Percentiles rank a stretch among this genome's conserved stretches.
Conservation (phyloP, 2,113 vertebrate species). For the Sander lucioperca region DNA sequence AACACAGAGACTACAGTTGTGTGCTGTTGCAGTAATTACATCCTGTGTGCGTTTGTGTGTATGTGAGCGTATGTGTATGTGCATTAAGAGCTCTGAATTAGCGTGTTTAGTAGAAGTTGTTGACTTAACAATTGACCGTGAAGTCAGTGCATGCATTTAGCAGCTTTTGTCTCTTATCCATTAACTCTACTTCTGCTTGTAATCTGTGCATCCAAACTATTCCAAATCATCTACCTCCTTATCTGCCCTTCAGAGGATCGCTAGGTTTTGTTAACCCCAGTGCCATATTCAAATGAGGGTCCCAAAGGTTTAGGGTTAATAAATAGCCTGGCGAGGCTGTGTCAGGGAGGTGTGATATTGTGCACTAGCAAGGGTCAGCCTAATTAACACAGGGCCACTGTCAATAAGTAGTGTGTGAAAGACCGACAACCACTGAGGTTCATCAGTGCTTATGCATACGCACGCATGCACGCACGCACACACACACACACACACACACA, state of each 20-base stretch:
- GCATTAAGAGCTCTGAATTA: constrained; percentile 57
- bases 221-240: constrained; percentile 47
- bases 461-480: neutral
- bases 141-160: constrained; percentile 44
- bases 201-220: constrained; percentile 37
- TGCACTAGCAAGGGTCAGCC: constrained; percentile 65
- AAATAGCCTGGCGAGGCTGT: constrained; percentile 58
- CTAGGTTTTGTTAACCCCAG: constrained; percentile 26
- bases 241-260: constrained; percentile 30
- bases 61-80: constrained; percentile 7
- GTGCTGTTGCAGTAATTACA: constrained; percentile 58
- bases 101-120: constrained; percentile 65
- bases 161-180: constrained; percentile 27
- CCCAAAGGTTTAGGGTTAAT: constrained; percentile 69
- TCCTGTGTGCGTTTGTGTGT: constrained; percentile 51
- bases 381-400: constrained; percentile 73
- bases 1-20: constrained; percentile 41
- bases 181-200: constrained; percentile 24
- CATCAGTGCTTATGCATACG: constrained; percentile 49
- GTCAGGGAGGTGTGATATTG: constrained; percentile 64
- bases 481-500: too few relatives aligned
- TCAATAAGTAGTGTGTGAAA: constrained; percentile 76
- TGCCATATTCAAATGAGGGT: constrained; percentile 58
- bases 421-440: constrained; percentile 41
- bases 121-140: constrained; percentile 64